Evolutionary conservation across 2,888 invertebrate genomes (phyloP), one percentile per base, ranked within the genome.

Genomic region (Acanthosepion pharaonis): DNA sequence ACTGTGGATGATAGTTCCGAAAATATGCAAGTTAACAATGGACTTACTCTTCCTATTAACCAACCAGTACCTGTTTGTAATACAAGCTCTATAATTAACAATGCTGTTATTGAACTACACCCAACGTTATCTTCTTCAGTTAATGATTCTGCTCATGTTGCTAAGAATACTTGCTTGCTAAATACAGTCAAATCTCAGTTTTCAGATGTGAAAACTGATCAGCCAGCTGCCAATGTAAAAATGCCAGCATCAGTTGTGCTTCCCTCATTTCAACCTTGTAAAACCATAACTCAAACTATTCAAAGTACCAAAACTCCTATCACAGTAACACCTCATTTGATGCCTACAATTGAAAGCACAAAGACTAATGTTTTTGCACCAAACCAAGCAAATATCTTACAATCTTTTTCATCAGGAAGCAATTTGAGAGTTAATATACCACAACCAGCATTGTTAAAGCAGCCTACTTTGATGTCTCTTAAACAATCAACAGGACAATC

Each of bases 301-400:
- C 96, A 96, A 94, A 96, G 96, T 91, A 97, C 96, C 96, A 97
- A 97, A 94, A 96, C 96, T n/a, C 97, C 97, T 4, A 97, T 97
- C 93, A 96, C 97, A 20, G 96, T 96, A 20, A 95, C 96, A 23
- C 53, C 91, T 91, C n/a, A n/a, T 78, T 55, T 49, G 42, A 28
- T 48, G 15, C 25, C 51, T 25, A 91, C 91, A 42, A 55, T 78
- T 94, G 91, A 64, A 49, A 51, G 33, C 42, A 78, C 91, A 51
- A 55, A 64, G 33, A 33, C 49, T 64, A 92, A 94, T 93, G 92
- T 91, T 53, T 53, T 93, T 23, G n/a, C 93, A 8, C 49, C 48
- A 64, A 64, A 92, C 42, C 64, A 59, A 49, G 48, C 59, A 53
- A 91, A 42, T 64, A 53, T 92, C 33, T 91, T 91, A 55, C 91